Evolutionary conservation across 2,113 vertebrate genomes (phyloP).

Genomic region (cat (Felis catus)): F.catus_Fca126_mat1.0 CM031419.1:215167001-215167500

Average conservation of each 20-base stretch:
- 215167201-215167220: neutral
- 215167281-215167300: slow-evolving; percentile 68
- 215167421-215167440: neutral
- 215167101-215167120: neutral
- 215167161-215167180: fast-evolving
- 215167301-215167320: slow-evolving; percentile 68
- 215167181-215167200: neutral
- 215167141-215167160: neutral
- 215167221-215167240: neutral
- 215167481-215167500: neutral
- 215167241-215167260: neutral
- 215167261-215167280: slow-evolving; percentile 73
- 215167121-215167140: fast-evolving
- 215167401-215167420: fast-evolving
- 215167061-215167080: neutral
- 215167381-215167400: fast-evolving
- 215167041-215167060: neutral
- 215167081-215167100: neutral
- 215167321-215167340: slow-evolving; percentile 59
- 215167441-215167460: fast-evolving
- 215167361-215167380: fast-evolving
- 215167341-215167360: slow-evolving; percentile 57
- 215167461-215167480: neutral
- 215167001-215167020: fast-evolving
- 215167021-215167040: fast-evolving